phyloP scores from a whole-genome alignment of 1,140 invertebrate genomes.

The Drosophila rhopaloa region DNA sequence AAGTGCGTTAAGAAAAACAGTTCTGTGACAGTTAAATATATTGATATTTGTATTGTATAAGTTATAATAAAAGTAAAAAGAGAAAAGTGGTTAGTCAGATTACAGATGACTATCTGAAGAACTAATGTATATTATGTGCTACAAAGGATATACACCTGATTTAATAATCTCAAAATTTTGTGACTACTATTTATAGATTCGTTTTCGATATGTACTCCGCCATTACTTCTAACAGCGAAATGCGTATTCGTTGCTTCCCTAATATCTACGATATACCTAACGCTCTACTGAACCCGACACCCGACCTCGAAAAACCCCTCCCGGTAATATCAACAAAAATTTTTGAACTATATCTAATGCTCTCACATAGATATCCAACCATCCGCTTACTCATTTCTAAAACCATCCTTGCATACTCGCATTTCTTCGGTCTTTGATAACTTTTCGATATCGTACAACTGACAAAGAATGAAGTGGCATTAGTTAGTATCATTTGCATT shows the following conservation, averaged over 20 bases:
- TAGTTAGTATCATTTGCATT: constrained; percentile 11
- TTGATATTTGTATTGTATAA: constrained; percentile 50
- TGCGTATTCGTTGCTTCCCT: constrained; percentile 72
- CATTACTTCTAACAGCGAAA: constrained; percentile 78
- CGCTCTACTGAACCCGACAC: constrained; percentile 66
- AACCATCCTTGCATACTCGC: constrained; percentile 4
- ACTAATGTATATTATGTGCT: constrained; percentile 20
- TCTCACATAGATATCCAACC: constrained; percentile 5
- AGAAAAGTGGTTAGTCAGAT: constrained; percentile 11
- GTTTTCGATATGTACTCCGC: constrained; percentile 67
- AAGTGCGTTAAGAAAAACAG: constrained; percentile 66
- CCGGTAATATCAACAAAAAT: constrained; percentile 57
- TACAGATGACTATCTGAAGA: constrained; percentile 3
- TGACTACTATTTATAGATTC: constrained; percentile 77
- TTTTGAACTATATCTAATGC: constrained; percentile 19
- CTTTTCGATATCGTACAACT: constrained; percentile 18
- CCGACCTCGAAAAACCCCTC: constrained; percentile 27
- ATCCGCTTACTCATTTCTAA: constrained; percentile 19
- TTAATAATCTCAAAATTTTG: constrained; percentile 64
- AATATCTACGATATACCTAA: constrained; percentile 75
- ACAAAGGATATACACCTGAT: constrained; percentile 8
- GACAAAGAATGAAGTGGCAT: constrained; percentile 11
- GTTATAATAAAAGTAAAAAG: constrained; percentile 17
- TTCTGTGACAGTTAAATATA: constrained; percentile 74
- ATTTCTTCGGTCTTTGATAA: constrained; percentile 18